Base-by-base conservation (phyloP, 2,888 invertebrate species). In the Callyntrura sp. region DNA sequence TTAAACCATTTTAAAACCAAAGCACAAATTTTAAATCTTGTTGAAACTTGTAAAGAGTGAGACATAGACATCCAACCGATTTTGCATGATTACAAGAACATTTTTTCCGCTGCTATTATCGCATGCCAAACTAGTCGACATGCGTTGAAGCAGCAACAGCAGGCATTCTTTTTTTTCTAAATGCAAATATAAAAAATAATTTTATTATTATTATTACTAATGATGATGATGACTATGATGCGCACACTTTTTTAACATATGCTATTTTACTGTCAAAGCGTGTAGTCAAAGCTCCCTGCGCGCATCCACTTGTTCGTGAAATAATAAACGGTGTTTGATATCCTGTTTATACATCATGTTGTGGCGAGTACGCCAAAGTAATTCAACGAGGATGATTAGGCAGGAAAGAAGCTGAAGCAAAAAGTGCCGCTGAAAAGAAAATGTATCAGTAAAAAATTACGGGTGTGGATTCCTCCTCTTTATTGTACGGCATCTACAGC, bases 121-220 rank as follows among this genome's bases (percentile, higher is more conserved):
- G 70, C 70, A 70, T 70, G 70, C 70, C 70, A 70, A 70, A 70
- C 43, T 70, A 43, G 70, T 45, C 14, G 70, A 70, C 70, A 43
- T 70, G 35, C 45, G 70, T 43, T 12, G 17, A 5, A 17, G 60
- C 20, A 60, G 4, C 60, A 55, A 6, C 57, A 28, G 65, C 11
- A 28, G 28, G 14, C 12, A 35, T 35, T 28, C 11, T 65, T 43
- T 17, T 73, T n/a, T 45, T 73, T 73, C 25, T 43, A 45, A 73
- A 73, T 73, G 65, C 65, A 73, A 45, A 45, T 51, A 45, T 73
- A 51, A 76, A 28, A 45, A 51, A n/a, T 12, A 76, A 14, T 25
- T 12, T 28, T 35, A 14, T 11, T 14, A 68, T 25, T 68, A 68
- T 17, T 28, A 68, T 11, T 14, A 68, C 11, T 51, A 51, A 17